These are phyloP conservation scores for Timema podura DNA, from an alignment of 2,888 invertebrate species.

Conservation along the genomic window DNA sequence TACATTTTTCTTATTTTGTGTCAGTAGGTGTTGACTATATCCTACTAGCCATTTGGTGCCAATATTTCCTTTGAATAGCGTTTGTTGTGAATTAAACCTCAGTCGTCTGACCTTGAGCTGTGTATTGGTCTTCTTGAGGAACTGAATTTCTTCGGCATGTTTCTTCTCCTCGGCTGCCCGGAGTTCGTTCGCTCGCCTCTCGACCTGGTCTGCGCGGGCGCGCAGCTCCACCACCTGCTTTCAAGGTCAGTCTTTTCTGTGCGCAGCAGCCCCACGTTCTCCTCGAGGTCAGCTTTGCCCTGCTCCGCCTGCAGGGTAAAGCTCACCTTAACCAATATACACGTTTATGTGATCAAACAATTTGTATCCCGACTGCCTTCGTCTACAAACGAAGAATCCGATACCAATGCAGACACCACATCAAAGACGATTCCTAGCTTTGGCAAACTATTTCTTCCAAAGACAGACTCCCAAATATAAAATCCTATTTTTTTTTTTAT, in stretches of 20 bases:
- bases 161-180: slow-evolving; percentile 87
- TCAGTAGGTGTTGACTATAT: background rate
- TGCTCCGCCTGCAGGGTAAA: slow-evolving; percentile 63
- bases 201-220: slow-evolving; percentile 75
- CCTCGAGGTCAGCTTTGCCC: slow-evolving; percentile 77
- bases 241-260: slow-evolving; percentile 61
- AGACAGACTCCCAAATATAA: too few species aligned
- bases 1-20: background rate
- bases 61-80: background rate
- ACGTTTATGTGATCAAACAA: too few species aligned
- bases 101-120: slow-evolving; percentile 70
- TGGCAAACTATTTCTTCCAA: too few species aligned
- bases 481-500: too few species aligned
- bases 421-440: too few species aligned
- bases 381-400: too few species aligned
- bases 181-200: slow-evolving; percentile 75
- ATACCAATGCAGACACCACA: too few species aligned
- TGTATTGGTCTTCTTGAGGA: slow-evolving; percentile 89
- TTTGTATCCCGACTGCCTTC: too few species aligned
- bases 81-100: too few species aligned
- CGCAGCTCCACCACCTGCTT: slow-evolving; percentile 58
- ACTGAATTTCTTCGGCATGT: slow-evolving; percentile 86
- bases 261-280: slow-evolving; percentile 67
- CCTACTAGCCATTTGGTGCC: background rate
- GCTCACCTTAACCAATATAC: too few species aligned